These are phyloP conservation scores for Cottoperca gobio DNA, from an alignment of 2,797 vertebrate species.

Conservation along the genomic window DNA sequence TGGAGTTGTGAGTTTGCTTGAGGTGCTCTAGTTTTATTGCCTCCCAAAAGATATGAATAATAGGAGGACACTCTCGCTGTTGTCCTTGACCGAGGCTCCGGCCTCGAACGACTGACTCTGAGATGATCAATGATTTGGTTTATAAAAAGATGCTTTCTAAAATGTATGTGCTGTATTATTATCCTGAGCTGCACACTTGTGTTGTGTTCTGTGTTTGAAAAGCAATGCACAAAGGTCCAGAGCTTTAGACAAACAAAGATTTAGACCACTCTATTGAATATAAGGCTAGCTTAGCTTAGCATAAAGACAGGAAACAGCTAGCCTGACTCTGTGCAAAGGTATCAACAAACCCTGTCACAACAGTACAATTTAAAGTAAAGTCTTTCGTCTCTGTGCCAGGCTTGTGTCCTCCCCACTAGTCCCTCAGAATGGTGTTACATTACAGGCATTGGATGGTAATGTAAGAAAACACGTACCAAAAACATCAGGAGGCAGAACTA, in stretches of 20 bases:
- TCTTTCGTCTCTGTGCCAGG: neutral
- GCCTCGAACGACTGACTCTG: constrained; percentile 3
- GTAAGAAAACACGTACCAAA: neutral
- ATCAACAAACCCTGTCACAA: too few species aligned
- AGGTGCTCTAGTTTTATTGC: constrained; percentile 19
- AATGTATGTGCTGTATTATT: neutral
- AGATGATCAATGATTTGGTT: constrained; percentile 8
- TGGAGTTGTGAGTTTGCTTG: neutral
- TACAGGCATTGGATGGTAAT: neutral
- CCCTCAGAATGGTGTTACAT: neutral
- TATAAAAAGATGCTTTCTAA: neutral
- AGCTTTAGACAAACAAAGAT: neutral
- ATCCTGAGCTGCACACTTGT: neutral
- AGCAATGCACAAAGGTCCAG: neutral
- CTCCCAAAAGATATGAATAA: constrained; percentile 1
- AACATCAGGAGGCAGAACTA: neutral
- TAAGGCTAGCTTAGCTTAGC: neutral
- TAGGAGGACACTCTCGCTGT: neutral
- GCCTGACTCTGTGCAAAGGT: too few species aligned
- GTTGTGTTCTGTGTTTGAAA: neutral
- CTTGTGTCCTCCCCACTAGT: neutral
- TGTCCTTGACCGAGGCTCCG: constrained; percentile 6
- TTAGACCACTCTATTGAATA: neutral
- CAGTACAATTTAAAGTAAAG: neutral
- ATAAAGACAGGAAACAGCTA: too few species aligned